Percentiles rank a stretch among this genome's conserved stretches.
Evolutionary conservation across 1,140 invertebrate species (phyloP).

Genomic region (Luehdorfia chinensis): DNA sequence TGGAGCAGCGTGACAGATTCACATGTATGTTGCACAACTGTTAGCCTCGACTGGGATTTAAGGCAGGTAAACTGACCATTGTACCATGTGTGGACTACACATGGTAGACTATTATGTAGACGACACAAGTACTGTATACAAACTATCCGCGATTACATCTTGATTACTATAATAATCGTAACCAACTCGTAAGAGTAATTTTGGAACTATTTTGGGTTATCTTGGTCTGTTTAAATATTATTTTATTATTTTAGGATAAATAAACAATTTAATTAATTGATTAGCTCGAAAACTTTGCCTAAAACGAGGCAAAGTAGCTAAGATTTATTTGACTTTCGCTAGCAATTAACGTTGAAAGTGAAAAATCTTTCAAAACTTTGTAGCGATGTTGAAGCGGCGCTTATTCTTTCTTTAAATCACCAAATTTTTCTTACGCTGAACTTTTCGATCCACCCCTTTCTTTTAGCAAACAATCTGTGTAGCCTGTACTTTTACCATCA

Average conservation of each 20-base stretch:
- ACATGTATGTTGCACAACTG: too few relatives aligned
- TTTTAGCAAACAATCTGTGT: slow-evolving; percentile 59
- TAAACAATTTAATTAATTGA: slow-evolving; percentile 62
- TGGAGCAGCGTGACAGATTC: too few relatives aligned
- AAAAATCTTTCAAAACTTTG: slow-evolving; percentile 67
- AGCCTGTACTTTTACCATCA: slow-evolving; percentile 26
- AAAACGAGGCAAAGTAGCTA: slow-evolving; percentile 50
- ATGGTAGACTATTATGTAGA: too few relatives aligned
- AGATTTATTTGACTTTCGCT: slow-evolving; percentile 69
- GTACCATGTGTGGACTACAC: too few relatives aligned
- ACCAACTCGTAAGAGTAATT: too few relatives aligned
- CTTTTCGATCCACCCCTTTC: slow-evolving; percentile 73
- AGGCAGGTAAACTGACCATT: too few relatives aligned
- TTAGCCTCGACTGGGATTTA: too few relatives aligned
- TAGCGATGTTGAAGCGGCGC: slow-evolving; percentile 43
- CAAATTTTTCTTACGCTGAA: slow-evolving; percentile 67
- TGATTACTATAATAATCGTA: too few relatives aligned
- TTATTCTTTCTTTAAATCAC: slow-evolving; percentile 69
- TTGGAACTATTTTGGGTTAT: too few relatives aligned
- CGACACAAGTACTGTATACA: too few relatives aligned
- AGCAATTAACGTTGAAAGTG: slow-evolving; percentile 73
- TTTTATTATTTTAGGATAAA: slow-evolving; percentile 29
- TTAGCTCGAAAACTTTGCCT: slow-evolving; percentile 41
- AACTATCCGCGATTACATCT: too few relatives aligned
- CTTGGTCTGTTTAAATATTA: too few relatives aligned